A percentile compares a stretch with the other conserved stretches of the same genome.
phyloP scores from a whole-genome alignment of 2,113 vertebrate species.

The Eurypyga helias region DNA sequence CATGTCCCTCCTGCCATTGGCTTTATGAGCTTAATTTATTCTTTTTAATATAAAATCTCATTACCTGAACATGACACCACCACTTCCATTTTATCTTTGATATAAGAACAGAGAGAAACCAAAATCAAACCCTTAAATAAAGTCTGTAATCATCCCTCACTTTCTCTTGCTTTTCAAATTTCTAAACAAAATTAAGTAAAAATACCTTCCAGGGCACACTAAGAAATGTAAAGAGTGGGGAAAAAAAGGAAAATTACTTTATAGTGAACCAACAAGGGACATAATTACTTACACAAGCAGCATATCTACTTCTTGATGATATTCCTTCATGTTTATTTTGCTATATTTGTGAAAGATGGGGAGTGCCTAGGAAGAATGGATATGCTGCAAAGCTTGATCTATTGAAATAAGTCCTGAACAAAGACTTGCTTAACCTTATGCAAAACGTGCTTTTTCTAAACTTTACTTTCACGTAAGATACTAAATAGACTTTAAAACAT shows the following conservation, averaged over 20 bases:
- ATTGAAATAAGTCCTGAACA: conserved; percentile 49
- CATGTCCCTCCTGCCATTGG: conserved; percentile 70
- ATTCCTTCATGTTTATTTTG: conserved; percentile 16
- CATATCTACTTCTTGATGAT: conserved; percentile 23
- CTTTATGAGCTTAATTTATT: conserved; percentile 87
- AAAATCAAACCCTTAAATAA: conserved; percentile 87
- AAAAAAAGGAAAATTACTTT: background rate
- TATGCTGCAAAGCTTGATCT: background rate
- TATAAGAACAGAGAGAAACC: conserved; percentile 89
- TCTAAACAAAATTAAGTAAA: conserved; percentile 84
- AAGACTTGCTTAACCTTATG: conserved; percentile 63
- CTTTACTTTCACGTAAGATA: conserved; percentile 47
- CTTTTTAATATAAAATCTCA: conserved; percentile 91
- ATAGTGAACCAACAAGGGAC: conserved; percentile 56
- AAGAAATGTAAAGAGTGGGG: background rate
- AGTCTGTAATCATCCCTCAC: conserved; percentile 80
- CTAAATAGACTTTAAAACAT: conserved; percentile 20
- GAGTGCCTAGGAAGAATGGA: background rate
- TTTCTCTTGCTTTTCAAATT: conserved; percentile 81
- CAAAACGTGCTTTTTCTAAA: conserved; percentile 40
- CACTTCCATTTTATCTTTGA: conserved; percentile 84
- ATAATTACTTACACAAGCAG: conserved; percentile 60
- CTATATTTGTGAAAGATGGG: conserved; percentile 10
- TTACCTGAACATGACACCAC: conserved; percentile 85
- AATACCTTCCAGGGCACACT: conserved; percentile 68